phyloP scores from a whole-genome alignment of 92 coral and sea anemone genomes.

The Phymanthus crucifer region DNA sequence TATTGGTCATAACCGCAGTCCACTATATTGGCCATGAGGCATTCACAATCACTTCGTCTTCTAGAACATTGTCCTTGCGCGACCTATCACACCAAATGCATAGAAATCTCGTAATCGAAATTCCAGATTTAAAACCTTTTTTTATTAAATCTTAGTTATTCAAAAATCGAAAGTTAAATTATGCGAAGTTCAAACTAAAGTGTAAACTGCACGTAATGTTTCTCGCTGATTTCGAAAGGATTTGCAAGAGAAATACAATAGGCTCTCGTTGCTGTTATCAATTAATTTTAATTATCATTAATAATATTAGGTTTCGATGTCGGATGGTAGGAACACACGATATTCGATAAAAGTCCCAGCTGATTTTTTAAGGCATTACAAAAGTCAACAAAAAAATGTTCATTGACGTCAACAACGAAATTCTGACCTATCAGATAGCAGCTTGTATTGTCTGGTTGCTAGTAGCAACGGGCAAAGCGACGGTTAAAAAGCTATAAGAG shows the following conservation, averaged over 20 bases:
- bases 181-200: not conserved
- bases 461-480: not conserved
- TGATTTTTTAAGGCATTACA: not conserved
- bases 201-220: not conserved
- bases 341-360: not conserved
- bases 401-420: not conserved
- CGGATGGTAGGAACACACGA: not conserved
- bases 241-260: not conserved
- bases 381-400: not conserved
- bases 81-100: too few species aligned
- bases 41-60: too few species aligned
- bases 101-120: not conserved
- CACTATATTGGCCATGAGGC: too few species aligned
- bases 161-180: not conserved
- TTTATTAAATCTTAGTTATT: not conserved
- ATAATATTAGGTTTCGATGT: not conserved
- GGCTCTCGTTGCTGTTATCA: not conserved
- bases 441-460: not conserved
- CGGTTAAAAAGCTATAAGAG: not conserved
- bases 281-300: not conserved
- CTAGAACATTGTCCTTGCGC: too few species aligned
- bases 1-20: too few species aligned
- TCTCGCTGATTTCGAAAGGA: not conserved
- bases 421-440: not conserved
- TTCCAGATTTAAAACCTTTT: not conserved